Evolutionary conservation across 2,888 invertebrate species (phyloP).

Genomic region (Latrodectus hesperus): DNA sequence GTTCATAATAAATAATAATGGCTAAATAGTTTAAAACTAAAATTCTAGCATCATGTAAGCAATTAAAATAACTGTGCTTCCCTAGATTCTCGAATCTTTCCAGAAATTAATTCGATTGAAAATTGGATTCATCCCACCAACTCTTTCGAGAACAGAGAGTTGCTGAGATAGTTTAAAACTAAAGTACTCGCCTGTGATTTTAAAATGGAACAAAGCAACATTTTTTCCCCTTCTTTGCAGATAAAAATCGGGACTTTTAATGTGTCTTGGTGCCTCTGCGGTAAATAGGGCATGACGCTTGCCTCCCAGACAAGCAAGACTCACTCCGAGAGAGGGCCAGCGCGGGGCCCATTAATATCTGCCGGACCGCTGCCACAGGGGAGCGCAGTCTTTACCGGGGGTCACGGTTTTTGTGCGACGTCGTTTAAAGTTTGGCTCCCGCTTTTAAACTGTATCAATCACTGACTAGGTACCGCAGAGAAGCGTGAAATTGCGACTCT

Average conservation of each 20-base stretch:
- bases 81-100: too few relatives aligned
- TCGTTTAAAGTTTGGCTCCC: conserved; percentile 66
- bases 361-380: conserved; percentile 45
- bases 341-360: conserved; percentile 65
- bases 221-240: neutral
- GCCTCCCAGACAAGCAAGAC: conserved; percentile 57
- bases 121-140: too few relatives aligned
- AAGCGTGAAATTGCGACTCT: conserved; percentile 67
- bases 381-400: conserved; percentile 52
- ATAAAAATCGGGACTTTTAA: conserved; percentile 59
- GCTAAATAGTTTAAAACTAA: too few relatives aligned
- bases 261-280: conserved; percentile 28
- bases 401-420: conserved; percentile 66
- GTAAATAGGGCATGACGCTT: conserved; percentile 67
- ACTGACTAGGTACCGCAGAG: conserved; percentile 66
- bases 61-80: too few relatives aligned
- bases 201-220: conserved; percentile 9
- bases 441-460: conserved; percentile 67
- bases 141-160: neutral
- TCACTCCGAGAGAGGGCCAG: conserved; percentile 43
- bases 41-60: too few relatives aligned
- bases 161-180: neutral
- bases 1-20: too few relatives aligned
- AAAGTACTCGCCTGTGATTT: neutral
- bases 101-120: too few relatives aligned